Base-by-base conservation (phyloP, 2,888 invertebrate genomes). In the Allacma fusca region DNA sequence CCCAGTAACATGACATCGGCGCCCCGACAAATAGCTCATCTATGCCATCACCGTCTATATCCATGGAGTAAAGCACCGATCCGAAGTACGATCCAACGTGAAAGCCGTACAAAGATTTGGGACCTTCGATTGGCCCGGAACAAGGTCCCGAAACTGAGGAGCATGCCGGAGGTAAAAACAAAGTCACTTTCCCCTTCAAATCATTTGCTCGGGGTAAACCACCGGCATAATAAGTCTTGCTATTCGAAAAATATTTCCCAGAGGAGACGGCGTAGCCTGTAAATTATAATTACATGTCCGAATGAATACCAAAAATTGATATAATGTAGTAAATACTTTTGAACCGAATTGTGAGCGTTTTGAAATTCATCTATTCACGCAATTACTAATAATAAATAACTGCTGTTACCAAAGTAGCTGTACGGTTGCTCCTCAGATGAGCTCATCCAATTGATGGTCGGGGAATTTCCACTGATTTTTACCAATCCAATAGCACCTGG, bases 1-100 rank as follows among this genome's bases (percentile, higher is more conserved):
- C 34, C 34, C 34, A 34, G 34, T 34, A 34, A 34, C 34, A 34
- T 4, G 34, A 34, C 34, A 34, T 34, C 2, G 65, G 65, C 13
- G 65, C 65, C 12, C 65, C 65, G 13, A 65, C 65, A 65, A 65
- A 65, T 28, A 65, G 24, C n/a, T 65, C 65, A 13, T 65, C 65
- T 0, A 24, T 24, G 12, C 65, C 65, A 19, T 65, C 65, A 4
- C 28, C 65, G 13, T 65, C 65, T 7, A 65, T 65, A 29, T 65
- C 65, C n/a, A 26, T 26, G 13, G 65, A 13, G n/a, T 19, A 65
- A 26, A 65, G 26, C 5, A 28, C 65, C 0, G 65, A 65, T 2
- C 65, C 65, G 13, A 65, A 65, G 28, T 65, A 65, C 1, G 65
- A 65, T 12, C 26, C 65, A 26, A 65, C n/a, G 28, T 65, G 65